Evolutionary conservation across 1,140 invertebrate genomes (phyloP).

Genomic region (Amphibalanus amphitrite): DNA sequence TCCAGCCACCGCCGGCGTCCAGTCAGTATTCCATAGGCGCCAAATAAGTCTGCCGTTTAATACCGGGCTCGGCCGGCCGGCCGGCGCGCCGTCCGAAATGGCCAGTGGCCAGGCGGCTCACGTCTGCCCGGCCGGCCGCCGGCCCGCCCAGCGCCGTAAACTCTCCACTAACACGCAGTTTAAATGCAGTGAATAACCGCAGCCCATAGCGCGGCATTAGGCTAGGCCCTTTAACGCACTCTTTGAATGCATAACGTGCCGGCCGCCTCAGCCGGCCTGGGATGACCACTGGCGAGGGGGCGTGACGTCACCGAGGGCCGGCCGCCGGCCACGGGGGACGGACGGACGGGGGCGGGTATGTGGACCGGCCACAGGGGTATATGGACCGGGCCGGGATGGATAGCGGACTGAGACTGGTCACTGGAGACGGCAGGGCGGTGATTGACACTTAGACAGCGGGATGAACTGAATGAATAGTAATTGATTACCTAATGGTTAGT

Average conservation of each 20-base stretch:
- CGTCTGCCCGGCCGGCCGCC: background rate
- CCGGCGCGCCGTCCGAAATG: background rate
- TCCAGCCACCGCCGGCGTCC: no score
- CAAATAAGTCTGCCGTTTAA: background rate
- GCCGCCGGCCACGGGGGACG: background rate
- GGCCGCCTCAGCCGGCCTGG: no score
- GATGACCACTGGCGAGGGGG: background rate
- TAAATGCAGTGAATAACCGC: slow-evolving; percentile 1
- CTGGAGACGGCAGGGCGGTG: background rate
- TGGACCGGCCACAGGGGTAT: no score
- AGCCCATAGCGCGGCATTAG: background rate
- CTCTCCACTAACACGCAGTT: slow-evolving; percentile 1
- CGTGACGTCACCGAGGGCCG: no score
- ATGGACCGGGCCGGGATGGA: background rate
- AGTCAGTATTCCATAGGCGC: background rate
- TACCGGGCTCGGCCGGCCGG: background rate
- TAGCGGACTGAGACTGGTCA: background rate
- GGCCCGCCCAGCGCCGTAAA: background rate
- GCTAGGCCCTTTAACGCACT: slow-evolving; percentile 1
- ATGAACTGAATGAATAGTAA: no score
- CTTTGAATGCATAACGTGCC: background rate
- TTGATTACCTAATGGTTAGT: no score
- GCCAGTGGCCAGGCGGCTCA: background rate
- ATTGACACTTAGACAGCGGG: no score
- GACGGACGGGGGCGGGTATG: no score